These are phyloP conservation scores for Hemistola chrysoprasaria DNA, from an alignment of 2,888 invertebrate genomes.

Conservation along the genomic window DNA sequence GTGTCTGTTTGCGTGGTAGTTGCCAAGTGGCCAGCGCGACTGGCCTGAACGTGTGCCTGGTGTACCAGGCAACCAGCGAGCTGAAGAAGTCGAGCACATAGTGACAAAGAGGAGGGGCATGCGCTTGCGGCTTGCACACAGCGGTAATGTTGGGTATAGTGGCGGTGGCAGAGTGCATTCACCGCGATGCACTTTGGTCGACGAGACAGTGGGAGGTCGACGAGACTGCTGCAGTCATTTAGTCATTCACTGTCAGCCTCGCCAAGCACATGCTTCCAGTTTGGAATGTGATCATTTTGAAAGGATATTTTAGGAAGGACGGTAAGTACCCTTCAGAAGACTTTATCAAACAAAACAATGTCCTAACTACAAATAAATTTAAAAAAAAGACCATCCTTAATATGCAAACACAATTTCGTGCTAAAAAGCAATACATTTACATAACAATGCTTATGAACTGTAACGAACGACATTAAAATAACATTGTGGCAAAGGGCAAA, in stretches of 20 bases:
- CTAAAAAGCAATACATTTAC: no score
- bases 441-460: no score
- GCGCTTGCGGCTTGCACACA: constrained; percentile 17
- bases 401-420: no score
- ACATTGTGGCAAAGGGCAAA: not conserved
- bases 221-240: not conserved
- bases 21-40: constrained; percentile 74
- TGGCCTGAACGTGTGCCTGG: constrained; percentile 60
- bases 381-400: no score
- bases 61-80: constrained; percentile 64
- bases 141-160: no score
- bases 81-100: constrained; percentile 32
- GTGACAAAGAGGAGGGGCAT: constrained; percentile 25
- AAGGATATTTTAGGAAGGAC: no score
- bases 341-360: not conserved
- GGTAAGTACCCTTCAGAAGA: no score
- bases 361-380: not conserved
- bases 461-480: not conserved
- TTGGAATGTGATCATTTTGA: no score
- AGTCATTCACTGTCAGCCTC: not conserved
- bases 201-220: no score
- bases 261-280: not conserved
- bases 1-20: constrained; percentile 55
- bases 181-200: constrained; percentile 30
- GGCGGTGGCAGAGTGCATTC: constrained; percentile 41